These are phyloP conservation scores for Drosophila histrio DNA, from an alignment of 2,888 invertebrate genomes.

Conservation along the genomic window DNA sequence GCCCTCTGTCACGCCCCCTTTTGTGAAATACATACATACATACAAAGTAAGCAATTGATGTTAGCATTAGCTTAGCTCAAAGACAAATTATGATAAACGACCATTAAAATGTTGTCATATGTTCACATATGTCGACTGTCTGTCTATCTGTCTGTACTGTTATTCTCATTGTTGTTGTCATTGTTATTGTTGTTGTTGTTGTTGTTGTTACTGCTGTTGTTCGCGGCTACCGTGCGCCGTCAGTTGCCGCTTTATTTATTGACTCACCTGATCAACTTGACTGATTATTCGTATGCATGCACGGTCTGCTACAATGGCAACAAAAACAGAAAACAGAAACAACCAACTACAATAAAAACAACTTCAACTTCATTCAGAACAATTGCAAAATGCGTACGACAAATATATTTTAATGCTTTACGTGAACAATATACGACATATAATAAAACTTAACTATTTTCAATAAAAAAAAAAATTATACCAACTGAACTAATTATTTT, in stretches of 20 bases:
- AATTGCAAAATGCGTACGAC: constrained; percentile 28
- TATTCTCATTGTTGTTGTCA: constrained; percentile 11
- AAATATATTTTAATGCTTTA: background rate
- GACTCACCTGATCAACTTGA: constrained; percentile 83
- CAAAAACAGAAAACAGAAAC: constrained; percentile 8
- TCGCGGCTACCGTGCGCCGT: constrained; percentile 52
- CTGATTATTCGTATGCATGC: constrained; percentile 83
- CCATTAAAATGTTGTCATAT: constrained; percentile 75
- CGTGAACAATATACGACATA: background rate
- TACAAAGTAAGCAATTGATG: constrained; percentile 58
- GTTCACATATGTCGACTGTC: constrained; percentile 60
- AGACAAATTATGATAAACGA: constrained; percentile 77
- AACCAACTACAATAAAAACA: constrained; percentile 20
- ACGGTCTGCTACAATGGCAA: constrained; percentile 42
- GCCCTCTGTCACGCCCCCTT: constrained; percentile 35
- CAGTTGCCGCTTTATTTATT: constrained; percentile 80
- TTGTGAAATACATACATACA: constrained; percentile 1
- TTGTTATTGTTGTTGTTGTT: constrained; percentile 5
- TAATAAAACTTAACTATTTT: background rate
- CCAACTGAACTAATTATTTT: background rate
- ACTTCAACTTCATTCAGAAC: constrained; percentile 40
- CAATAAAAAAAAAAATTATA: background rate
- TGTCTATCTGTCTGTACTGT: constrained; percentile 6
- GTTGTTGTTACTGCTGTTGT: constrained; percentile 19
- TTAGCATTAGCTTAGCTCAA: constrained; percentile 60